A percentile compares a stretch with the other conserved stretches of the same genome.
Evolutionary conservation across 2,797 vertebrate genomes (phyloP).

Genomic region (Sebastes jordani): DNA sequence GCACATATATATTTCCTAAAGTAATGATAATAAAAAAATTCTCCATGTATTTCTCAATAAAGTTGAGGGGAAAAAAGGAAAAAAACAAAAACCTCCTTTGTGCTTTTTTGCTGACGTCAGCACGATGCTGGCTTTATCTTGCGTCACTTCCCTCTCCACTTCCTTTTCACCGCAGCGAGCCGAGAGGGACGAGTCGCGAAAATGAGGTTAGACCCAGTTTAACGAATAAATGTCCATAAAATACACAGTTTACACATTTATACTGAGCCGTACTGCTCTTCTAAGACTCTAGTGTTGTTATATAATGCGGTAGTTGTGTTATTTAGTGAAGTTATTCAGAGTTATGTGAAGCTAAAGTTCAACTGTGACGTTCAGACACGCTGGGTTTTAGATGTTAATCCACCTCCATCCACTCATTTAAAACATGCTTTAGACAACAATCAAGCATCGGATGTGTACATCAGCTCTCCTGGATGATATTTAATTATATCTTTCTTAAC

Average conservation of each 20-base stretch:
- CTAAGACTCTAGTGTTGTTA: accelerated
- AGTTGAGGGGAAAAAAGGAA: background rate
- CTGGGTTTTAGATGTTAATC: constrained; percentile 30
- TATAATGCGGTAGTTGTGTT: accelerated
- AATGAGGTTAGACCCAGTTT: constrained; percentile 76
- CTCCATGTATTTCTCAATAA: background rate
- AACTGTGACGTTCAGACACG: background rate
- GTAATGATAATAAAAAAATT: too few relatives aligned
- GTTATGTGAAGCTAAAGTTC: background rate
- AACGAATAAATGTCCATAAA: background rate
- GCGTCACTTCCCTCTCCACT: constrained; percentile 60
- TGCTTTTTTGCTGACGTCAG: constrained; percentile 2
- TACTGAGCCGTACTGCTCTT: accelerated
- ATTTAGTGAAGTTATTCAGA: background rate
- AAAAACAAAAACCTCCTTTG: background rate
- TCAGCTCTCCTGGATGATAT: accelerated
- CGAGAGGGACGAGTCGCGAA: constrained; percentile 41
- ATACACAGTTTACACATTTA: accelerated
- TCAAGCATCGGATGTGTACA: accelerated
- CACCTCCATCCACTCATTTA: constrained; percentile 29
- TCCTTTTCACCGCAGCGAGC: constrained; percentile 79
- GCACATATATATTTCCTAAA: too few relatives aligned
- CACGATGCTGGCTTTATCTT: constrained; percentile 49
- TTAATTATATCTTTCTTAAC: accelerated
- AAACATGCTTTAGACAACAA: accelerated